phyloP scores from a whole-genome alignment of 1,140 invertebrate genomes.

The Teleogryllus occipitalis region DNA sequence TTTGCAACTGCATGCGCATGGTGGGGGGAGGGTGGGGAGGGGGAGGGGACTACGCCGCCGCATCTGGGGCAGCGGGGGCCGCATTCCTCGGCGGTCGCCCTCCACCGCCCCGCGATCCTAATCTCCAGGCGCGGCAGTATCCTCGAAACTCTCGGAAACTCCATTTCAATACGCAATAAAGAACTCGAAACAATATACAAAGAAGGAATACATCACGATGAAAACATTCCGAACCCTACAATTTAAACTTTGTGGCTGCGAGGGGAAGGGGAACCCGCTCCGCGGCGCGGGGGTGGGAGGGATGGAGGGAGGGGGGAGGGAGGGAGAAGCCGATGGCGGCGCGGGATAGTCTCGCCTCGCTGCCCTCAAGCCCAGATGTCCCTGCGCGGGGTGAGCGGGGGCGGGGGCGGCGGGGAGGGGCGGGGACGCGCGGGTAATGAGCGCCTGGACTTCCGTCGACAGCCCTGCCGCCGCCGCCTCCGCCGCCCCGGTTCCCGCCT shows the following conservation, averaged over 20 bases:
- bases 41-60: too few species aligned
- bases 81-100: background rate
- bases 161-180: conserved; percentile 12
- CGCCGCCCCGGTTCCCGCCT: too few species aligned
- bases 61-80: too few species aligned
- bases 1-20: too few species aligned
- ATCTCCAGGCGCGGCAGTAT: background rate
- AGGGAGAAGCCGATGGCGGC: background rate
- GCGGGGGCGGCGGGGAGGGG: too few species aligned
- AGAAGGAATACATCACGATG: conserved; percentile 4
- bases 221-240: conserved; percentile 4
- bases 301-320: too few species aligned
- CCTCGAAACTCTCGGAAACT: background rate
- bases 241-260: background rate
- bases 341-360: background rate
- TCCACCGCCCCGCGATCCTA: background rate
- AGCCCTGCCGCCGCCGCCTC: too few species aligned
- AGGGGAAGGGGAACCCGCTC: background rate
- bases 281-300: too few species aligned
- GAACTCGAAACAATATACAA: conserved; percentile 5
- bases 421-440: too few species aligned
- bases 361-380: background rate
- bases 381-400: background rate
- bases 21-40: too few species aligned
- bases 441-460: too few species aligned